These are phyloP conservation scores for Tetragonisca angustula DNA, from an alignment of 2,888 invertebrate genomes.

Conservation along the genomic window DNA sequence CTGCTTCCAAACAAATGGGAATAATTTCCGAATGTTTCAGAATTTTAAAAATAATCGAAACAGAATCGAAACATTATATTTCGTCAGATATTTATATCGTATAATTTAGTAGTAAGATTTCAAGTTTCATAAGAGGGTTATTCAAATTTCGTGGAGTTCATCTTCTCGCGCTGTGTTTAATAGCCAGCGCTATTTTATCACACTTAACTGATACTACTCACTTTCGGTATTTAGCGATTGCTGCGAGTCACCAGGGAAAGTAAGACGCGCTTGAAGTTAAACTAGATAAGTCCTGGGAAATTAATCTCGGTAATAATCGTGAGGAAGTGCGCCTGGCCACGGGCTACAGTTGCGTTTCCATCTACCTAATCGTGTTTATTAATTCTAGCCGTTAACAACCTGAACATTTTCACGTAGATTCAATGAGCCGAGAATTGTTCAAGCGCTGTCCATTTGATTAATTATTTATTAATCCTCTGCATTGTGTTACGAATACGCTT, in stretches of 20 bases:
- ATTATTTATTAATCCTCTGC: background rate
- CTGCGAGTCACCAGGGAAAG: slow-evolving; percentile 10
- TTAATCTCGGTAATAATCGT: slow-evolving; percentile 66
- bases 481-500: too few relatives aligned
- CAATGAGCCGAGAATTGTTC: slow-evolving; percentile 51
- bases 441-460: background rate
- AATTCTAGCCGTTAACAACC: slow-evolving; percentile 54
- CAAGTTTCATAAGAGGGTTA: background rate
- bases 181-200: background rate
- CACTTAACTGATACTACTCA: background rate
- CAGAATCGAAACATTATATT: background rate
- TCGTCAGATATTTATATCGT: background rate
- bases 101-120: background rate
- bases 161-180: background rate
- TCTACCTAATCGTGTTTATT: slow-evolving; percentile 65
- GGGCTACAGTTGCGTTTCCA: slow-evolving; percentile 52
- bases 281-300: slow-evolving; percentile 62
- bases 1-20: background rate
- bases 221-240: slow-evolving; percentile 14
- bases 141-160: slow-evolving; percentile 9
- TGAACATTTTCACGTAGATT: slow-evolving; percentile 60
- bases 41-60: background rate
- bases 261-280: slow-evolving; percentile 55
- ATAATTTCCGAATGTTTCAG: background rate
- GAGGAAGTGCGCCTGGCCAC: slow-evolving; percentile 26